Base-by-base conservation (phyloP, 1,140 invertebrate genomes). In the Listronotus bonariensis region DNA sequence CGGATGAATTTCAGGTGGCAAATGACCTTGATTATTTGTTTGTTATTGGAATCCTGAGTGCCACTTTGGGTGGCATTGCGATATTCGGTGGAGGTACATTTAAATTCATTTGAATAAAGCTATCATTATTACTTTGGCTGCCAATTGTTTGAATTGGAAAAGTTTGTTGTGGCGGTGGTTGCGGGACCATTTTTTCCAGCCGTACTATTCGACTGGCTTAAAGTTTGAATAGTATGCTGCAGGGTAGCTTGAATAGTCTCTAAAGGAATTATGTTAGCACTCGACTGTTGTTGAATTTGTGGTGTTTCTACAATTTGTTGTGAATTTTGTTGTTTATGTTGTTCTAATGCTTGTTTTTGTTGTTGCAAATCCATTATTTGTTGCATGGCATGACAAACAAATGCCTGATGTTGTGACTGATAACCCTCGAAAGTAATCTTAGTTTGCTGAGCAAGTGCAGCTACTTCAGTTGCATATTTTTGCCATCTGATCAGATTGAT, bases 381-480 rank as follows among this genome's bases (percentile, higher is more conserved):
- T 76, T 93, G 89, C 73, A 91, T 85, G 9, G 95, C 89, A 80
- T 99, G 96, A 45, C 88, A 86, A 6, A 95, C 89, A 79, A 97
- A 99, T 6, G 95, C 92, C 80, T 97, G 91, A 83, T 99, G 96
- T 75, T 98, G 96, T 41, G 91, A 89, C 81, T 96, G 92, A 76
- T 92, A 92, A 72, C 88, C 84, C 42, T 78, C 76, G 57, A 72
- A 78, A 10, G 76, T 77, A 9, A 58, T 61, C 65, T 76, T 76
- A 2, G 74, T 77, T 57, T 86, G 84, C 59, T 87, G 84, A 1
- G 90, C 87, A 17, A 77, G 46, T 9, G 67, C 49, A 9, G 73
- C 62, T 9, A 96, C 90, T 52, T 91, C 85, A 49, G 83, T 83
- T 0, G 88, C 86, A 83, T 94, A 87, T 54, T 91, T 26, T 87